Evolutionary conservation across 2,113 vertebrate species (phyloP).

Genomic region (Nymphicus hollandicus): DNA sequence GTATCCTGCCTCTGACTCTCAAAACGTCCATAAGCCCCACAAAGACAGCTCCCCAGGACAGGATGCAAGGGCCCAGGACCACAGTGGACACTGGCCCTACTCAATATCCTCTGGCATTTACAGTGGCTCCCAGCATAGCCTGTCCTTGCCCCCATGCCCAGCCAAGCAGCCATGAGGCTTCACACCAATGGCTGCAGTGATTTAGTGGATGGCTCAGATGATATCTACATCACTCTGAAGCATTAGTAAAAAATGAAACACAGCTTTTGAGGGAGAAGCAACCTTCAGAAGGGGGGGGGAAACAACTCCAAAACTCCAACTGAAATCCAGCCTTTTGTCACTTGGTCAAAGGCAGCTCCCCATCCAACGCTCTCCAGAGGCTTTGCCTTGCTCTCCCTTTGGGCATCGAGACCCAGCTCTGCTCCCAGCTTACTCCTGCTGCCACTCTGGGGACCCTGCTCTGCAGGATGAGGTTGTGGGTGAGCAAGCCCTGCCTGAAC

Average conservation of each 20-base stretch:
- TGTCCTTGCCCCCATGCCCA: fast-evolving
- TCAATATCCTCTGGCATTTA: neutral
- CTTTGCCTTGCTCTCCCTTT: neutral
- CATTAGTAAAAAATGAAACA: fast-evolving
- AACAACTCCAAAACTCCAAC: neutral
- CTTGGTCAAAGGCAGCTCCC: neutral
- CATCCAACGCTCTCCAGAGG: fast-evolving
- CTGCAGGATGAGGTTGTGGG: neutral
- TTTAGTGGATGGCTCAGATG: neutral
- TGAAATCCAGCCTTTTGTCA: neutral
- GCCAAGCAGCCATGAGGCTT: neutral
- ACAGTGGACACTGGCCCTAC: neutral
- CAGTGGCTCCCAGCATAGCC: fast-evolving
- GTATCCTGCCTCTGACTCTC: neutral
- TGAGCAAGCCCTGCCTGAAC: neutral
- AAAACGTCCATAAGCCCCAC: neutral
- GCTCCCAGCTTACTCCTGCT: neutral
- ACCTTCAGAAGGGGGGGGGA: neutral
- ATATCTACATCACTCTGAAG: fast-evolving
- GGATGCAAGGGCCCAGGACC: neutral
- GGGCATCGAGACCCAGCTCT: fast-evolving
- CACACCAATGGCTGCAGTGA: neutral
- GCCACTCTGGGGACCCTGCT: no score
- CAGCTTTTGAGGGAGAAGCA: neutral
- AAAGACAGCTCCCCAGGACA: fast-evolving